Percentiles rank a stretch among this genome's conserved stretches.
These are phyloP conservation scores for Lampris megalopsis DNA, from an alignment of 2,113 vertebrate genomes.

Conservation along the genomic window DNA sequence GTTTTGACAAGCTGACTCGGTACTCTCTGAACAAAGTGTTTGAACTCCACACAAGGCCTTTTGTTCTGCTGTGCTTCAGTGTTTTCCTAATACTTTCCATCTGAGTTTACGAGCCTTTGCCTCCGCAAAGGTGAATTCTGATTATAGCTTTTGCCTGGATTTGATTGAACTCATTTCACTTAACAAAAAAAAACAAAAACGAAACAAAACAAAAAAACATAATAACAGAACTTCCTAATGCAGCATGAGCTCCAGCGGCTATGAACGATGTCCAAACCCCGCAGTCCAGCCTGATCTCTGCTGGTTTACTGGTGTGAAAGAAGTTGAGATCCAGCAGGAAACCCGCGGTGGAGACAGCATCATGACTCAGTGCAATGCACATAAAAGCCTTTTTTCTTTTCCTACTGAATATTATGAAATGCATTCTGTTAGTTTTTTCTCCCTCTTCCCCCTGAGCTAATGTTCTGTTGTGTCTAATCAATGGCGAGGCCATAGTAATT, in stretches of 20 bases:
- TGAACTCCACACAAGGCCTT: conserved; percentile 4
- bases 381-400: conserved; percentile 27
- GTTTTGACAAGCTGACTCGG: neutral
- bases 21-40: neutral
- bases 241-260: neutral
- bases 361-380: conserved; percentile 58
- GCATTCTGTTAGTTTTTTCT: conserved; percentile 46
- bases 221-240: neutral
- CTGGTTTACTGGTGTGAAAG: conserved; percentile 34
- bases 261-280: conserved; percentile 19
- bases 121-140: neutral
- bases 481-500: conserved; percentile 64
- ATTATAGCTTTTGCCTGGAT: conserved; percentile 43
- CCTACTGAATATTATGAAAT: conserved; percentile 52
- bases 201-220: neutral
- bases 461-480: conserved; percentile 75
- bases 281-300: conserved; percentile 6
- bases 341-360: conserved; percentile 43
- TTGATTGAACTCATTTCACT: neutral
- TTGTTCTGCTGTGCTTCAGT: neutral
- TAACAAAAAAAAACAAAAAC: too few species aligned
- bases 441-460: conserved; percentile 60
- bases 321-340: conserved; percentile 46
- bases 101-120: too few species aligned
- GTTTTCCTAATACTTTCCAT: neutral